These are phyloP conservation scores for Rhogogaster chlorosoma DNA, from an alignment of 2,888 invertebrate species.

Conservation along the genomic window DNA sequence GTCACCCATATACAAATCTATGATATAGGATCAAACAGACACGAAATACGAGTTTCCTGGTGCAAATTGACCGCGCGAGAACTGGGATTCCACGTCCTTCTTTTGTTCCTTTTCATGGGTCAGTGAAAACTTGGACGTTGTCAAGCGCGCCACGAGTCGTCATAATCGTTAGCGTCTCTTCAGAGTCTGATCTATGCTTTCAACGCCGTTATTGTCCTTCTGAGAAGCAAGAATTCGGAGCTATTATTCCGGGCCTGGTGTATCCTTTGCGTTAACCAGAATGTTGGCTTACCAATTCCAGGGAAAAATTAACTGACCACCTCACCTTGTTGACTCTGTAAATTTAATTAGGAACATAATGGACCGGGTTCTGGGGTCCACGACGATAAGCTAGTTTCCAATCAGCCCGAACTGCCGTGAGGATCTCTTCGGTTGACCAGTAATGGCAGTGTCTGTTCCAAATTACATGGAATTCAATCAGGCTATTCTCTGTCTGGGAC, in stretches of 20 bases:
- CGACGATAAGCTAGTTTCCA: background rate
- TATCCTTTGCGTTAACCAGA: background rate
- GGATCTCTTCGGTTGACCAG: background rate
- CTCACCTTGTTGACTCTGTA: background rate
- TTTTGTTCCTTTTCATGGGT: background rate
- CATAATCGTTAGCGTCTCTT: slow-evolving; percentile 33
- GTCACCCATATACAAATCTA: slow-evolving; percentile 31
- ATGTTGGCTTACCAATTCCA: background rate
- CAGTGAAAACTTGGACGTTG: slow-evolving; percentile 22
- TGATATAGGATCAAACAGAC: background rate
- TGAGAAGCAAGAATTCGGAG: background rate
- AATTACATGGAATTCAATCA: background rate
- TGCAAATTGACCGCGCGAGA: background rate
- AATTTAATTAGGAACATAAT: background rate
- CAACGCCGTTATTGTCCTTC: background rate
- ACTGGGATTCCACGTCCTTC: background rate
- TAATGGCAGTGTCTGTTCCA: background rate
- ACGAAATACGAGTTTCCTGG: background rate
- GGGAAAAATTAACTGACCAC: background rate
- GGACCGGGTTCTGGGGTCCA: background rate
- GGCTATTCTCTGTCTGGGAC: background rate
- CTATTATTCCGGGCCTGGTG: background rate
- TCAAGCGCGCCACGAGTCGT: background rate
- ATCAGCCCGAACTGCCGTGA: background rate
- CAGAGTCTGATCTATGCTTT: slow-evolving; percentile 1